Evolutionary conservation across 2,888 invertebrate genomes (phyloP), one percentile per base, ranked within the genome.

Genomic region (Pammene fasciana): DNA sequence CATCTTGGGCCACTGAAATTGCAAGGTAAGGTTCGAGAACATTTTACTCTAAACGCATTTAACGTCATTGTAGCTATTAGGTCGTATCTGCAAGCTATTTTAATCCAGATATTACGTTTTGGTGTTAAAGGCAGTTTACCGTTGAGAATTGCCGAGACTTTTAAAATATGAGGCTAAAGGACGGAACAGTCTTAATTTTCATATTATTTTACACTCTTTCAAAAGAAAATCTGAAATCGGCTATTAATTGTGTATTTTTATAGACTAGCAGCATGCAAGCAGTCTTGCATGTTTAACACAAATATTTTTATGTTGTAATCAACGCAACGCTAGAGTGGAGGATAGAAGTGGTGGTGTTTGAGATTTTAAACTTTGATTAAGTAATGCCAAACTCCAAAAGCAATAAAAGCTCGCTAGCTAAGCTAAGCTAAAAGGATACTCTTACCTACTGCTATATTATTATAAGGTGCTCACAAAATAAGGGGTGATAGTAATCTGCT

Each of bases 231-330:
- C 87, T 38, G 88, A 87, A 81, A 86, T 79, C 85, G 82, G 86
- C 82, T 88, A 90, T 91, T 91, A 89, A 90, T 89, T 90, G 88
- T 81, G 80, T 76, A 79, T 81, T 86, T 26, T 91, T 89, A 90
- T 89, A 85, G 86, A 79, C 76, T 73, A 72, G 72, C 71, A 75
- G 76, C 90, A 90, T 88, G 90, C 89, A 74, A 87, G 76, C 76
- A 74, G 77, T 79, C 79, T 82, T 83, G 82, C 36, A 67, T 83
- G 79, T 81, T 82, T 74, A 74, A 79, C 81, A 80, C 82, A 82
- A 81, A 80, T 79, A 75, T 79, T 82, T 78, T 76, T 73, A 74
- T 72, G 75, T 75, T 75, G 71, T 68, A 57, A 67, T 67, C 52
- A 45, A 43, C 26, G 66, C 52, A 45, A 43, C 26, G 66, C 26